phyloP scores from a whole-genome alignment of 2,888 invertebrate genomes.

The Mythimna loreyi region DNA sequence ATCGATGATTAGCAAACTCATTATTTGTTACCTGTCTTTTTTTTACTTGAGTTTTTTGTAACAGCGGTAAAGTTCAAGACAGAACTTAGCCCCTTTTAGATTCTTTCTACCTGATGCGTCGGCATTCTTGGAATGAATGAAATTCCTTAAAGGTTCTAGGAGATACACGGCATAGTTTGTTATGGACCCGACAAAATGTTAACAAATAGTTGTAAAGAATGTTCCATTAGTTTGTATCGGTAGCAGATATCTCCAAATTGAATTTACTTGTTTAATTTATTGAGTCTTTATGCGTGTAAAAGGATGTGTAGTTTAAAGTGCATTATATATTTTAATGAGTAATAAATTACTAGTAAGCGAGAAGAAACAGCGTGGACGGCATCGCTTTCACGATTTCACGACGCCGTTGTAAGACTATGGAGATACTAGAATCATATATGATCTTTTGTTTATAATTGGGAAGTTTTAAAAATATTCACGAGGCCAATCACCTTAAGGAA shows the following conservation, averaged over 20 bases:
- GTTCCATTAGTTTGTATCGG: slow-evolving; percentile 13
- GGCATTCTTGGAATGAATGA: slow-evolving; percentile 57
- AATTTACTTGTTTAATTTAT: neutral
- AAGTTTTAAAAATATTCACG: slow-evolving; percentile 14
- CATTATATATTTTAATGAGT: slow-evolving; percentile 41
- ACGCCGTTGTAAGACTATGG: slow-evolving; percentile 24
- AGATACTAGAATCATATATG: slow-evolving; percentile 29
- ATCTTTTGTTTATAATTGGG: slow-evolving; percentile 14
- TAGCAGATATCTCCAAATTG: neutral
- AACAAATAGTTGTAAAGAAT: slow-evolving; percentile 30
- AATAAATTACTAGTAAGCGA: slow-evolving; percentile 52
- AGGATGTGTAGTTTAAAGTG: slow-evolving; percentile 6
- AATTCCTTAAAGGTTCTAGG: slow-evolving; percentile 25
- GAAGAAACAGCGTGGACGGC: slow-evolving; percentile 39
- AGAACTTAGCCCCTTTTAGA: slow-evolving; percentile 32
- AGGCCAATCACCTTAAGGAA: slow-evolving; percentile 27
- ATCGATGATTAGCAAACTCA: neutral
- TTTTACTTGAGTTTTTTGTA: slow-evolving; percentile 19
- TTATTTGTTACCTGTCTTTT: slow-evolving; percentile 2
- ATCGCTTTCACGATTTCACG: slow-evolving; percentile 66
- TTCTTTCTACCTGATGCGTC: slow-evolving; percentile 55
- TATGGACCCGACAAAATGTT: slow-evolving; percentile 22
- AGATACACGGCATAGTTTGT: slow-evolving; percentile 5
- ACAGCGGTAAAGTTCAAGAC: slow-evolving; percentile 7
- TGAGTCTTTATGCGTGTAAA: neutral